Conservation (phyloP, 2,888 invertebrate species). For the Ophioninae sp. region DNA sequence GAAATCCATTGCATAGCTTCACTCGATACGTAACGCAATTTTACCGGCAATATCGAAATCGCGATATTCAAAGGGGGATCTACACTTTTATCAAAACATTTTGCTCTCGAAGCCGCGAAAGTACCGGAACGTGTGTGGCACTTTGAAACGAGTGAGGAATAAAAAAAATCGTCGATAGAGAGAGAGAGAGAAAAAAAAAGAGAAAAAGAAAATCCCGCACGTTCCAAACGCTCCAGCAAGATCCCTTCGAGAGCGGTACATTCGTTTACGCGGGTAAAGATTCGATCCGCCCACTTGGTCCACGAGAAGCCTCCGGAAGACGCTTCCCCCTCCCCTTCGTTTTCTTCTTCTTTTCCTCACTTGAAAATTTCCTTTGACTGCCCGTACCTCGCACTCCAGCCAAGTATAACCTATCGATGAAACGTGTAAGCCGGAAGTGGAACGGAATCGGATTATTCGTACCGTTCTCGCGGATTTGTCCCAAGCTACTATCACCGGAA, state of each 20-base stretch:
- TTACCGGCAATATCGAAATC: neutral
- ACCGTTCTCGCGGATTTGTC: neutral
- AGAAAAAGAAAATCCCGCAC: constrained; percentile 12
- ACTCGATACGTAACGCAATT: neutral
- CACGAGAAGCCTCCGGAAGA: constrained; percentile 8
- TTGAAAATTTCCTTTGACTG: neutral
- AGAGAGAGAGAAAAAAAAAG: neutral
- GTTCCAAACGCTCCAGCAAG: constrained; percentile 8
- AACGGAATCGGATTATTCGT: neutral
- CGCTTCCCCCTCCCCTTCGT: neutral
- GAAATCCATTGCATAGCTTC: neutral
- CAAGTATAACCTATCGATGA: constrained; percentile 37
- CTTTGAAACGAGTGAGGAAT: neutral
- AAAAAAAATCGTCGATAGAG: neutral
- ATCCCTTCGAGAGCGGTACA: constrained; percentile 15
- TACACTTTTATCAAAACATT: neutral
- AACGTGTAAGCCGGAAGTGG: constrained; percentile 10
- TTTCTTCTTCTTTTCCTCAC: constrained; percentile 21
- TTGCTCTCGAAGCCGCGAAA: constrained; percentile 2
- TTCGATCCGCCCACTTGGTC: neutral
- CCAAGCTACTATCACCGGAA: neutral
- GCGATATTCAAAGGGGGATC: neutral
- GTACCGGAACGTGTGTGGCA: neutral
- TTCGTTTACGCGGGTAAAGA: constrained; percentile 40
- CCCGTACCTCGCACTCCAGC: neutral